Conservation (phyloP, 2,113 vertebrate species). For the Seriola aureovittata region DNA sequence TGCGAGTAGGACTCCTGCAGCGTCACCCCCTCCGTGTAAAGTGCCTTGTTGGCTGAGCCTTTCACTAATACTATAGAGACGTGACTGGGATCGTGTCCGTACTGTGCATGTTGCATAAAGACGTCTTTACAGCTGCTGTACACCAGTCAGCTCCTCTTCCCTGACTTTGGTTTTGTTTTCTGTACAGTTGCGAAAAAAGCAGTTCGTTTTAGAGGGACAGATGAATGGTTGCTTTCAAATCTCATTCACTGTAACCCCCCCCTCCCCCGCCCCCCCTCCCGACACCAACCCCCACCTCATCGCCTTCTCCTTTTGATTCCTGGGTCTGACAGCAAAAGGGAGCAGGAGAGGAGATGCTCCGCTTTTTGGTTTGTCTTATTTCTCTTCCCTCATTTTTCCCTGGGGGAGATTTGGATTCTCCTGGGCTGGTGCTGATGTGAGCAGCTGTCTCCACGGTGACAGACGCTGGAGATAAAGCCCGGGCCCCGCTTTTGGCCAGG, state of each 20-base stretch:
- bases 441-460: conserved; percentile 83
- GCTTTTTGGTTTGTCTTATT: conserved; percentile 49
- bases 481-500: conserved; percentile 49
- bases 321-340: conserved; percentile 45
- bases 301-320: conserved; percentile 42
- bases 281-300: background rate
- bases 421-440: conserved; percentile 79
- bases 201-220: conserved; percentile 24
- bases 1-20: conserved; percentile 8
- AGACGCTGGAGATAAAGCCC: conserved; percentile 77
- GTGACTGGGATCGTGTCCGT: conserved; percentile 39
- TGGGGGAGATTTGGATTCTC: conserved; percentile 62
- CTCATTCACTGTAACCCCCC: background rate
- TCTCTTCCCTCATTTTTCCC: conserved; percentile 25
- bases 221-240: conserved; percentile 52
- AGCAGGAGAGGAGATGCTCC: conserved; percentile 50
- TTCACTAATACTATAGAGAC: conserved; percentile 47
- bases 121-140: conserved; percentile 11
- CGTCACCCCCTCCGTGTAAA: conserved; percentile 14
- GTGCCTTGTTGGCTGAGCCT: conserved; percentile 27
- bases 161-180: conserved; percentile 21
- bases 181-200: background rate
- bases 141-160: conserved; percentile 9
- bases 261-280: background rate
- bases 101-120: conserved; percentile 55